phyloP scores from a whole-genome alignment of 2,113 vertebrate species.

The Ameiurus melas region DNA sequence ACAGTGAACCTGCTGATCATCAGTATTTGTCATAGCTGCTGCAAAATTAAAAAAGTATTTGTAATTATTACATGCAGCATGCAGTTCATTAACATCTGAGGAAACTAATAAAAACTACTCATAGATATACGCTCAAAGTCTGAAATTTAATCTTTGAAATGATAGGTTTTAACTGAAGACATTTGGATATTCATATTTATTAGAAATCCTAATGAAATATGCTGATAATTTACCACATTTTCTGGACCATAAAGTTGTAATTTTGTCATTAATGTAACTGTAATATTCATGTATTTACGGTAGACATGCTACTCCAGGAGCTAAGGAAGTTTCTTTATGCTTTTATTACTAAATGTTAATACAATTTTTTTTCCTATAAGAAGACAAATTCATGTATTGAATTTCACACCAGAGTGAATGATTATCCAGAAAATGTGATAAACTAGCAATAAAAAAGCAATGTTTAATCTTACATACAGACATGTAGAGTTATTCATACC shows the following conservation, averaged over 20 bases:
- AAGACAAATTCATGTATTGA: not conserved
- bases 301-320: not conserved
- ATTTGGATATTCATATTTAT: not conserved
- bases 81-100: conserved; percentile 9
- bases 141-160: not conserved
- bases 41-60: conserved; percentile 38
- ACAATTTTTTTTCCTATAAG: not conserved
- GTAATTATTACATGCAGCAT: conserved; percentile 22
- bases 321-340: too few species aligned
- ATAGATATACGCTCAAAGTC: not conserved
- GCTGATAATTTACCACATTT: not conserved
- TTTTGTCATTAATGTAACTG: not conserved
- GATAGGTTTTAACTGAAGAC: not conserved
- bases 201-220: not conserved
- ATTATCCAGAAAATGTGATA: conserved; percentile 14
- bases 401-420: not conserved
- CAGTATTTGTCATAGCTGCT: conserved; percentile 46
- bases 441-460: not conserved
- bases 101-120: not conserved
- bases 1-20: conserved; percentile 46
- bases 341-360: not conserved
- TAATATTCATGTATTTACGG: not conserved
- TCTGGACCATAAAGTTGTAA: not conserved
- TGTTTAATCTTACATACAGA: not conserved
- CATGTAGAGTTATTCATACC: not conserved